A percentile compares a stretch with the other conserved stretches of the same genome.
phyloP scores from a whole-genome alignment of 2,113 vertebrate genomes.

The Setophaga petechia region DNA sequence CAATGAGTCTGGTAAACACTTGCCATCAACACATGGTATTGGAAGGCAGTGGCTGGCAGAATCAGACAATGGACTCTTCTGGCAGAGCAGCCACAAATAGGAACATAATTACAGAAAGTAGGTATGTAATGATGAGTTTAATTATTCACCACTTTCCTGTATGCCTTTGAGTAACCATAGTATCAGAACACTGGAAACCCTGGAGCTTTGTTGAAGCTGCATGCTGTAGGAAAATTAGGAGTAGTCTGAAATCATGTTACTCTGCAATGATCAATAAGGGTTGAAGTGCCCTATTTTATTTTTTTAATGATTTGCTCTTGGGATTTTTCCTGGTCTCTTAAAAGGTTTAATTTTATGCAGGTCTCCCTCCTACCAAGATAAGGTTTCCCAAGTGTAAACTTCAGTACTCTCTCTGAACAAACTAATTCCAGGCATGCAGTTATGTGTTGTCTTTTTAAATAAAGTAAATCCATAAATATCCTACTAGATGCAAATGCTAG shows the following conservation, averaged over 20 bases:
- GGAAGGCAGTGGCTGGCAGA: slow-evolving; percentile 23
- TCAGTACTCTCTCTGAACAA: background rate
- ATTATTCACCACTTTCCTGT: slow-evolving; percentile 8
- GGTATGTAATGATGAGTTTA: background rate
- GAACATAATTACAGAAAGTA: background rate
- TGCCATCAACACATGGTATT: background rate
- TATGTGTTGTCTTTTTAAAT: background rate
- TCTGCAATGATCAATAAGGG: background rate
- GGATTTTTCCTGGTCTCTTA: background rate
- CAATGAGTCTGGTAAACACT: background rate
- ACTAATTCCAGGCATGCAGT: background rate
- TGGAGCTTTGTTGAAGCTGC: background rate
- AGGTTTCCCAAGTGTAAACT: background rate
- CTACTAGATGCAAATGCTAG: background rate
- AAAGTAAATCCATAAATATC: background rate
- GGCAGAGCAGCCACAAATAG: background rate
- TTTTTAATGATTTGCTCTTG: background rate
- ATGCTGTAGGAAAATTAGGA: background rate
- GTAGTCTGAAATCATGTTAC: background rate
- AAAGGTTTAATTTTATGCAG: background rate
- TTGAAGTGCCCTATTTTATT: background rate
- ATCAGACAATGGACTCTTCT: background rate
- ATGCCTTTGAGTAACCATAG: background rate
- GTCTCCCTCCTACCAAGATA: background rate
- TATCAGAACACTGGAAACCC: background rate